Evolutionary conservation across 2,113 vertebrate genomes (phyloP), one percentile per base, ranked within the genome.

Genomic region (Tragelaphus strepsiceros): DNA sequence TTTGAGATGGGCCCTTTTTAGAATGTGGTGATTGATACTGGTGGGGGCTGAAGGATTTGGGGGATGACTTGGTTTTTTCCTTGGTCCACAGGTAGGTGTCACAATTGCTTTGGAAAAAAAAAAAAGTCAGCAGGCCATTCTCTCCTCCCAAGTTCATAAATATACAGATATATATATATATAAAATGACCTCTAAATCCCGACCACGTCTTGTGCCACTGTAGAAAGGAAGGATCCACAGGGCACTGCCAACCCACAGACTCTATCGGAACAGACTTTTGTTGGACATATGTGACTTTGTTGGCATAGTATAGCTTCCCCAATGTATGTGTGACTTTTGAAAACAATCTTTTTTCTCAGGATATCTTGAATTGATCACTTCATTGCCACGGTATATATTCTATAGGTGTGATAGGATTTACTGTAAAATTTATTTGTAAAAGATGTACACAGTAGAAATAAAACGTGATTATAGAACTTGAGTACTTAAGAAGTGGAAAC

Each of bases 51-150:
- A 98, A 99, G 96, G 97, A 98, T 98, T 98, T 98, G 98, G 98
- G 98, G 98, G 98, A 98, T 99, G 98, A 99, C 99, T 98, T 98
- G 98, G 98, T 98, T 99, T 99, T 99, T 99, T 99, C 99, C 99
- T 99, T 99, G 99, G 99, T 99, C 99, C 99, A 99, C 99, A 99
- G 99, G 99, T 99, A 99, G 99, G 99, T 99, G 99, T 99, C 99
- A 99, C 99, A 99, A 99, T 99, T 99, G 99, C 99, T 99, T 99
- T 99, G 99, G 99, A 98, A 99, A 98, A 96, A 93, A 93, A 94
- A 95, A 94, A 88, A 83, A 83, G 88, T 98, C 99, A 99, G 99
- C 98, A 99, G 98, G 98, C 99, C 99, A 98, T 99, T 99, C 99
- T 99, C 98, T 98, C 98, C 99, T 98, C 98, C 98, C 96, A 96